Percentiles rank a stretch among this genome's conserved stretches.
Conservation (phyloP, 2,888 invertebrate species). For the Drosophila antonietae region DNA sequence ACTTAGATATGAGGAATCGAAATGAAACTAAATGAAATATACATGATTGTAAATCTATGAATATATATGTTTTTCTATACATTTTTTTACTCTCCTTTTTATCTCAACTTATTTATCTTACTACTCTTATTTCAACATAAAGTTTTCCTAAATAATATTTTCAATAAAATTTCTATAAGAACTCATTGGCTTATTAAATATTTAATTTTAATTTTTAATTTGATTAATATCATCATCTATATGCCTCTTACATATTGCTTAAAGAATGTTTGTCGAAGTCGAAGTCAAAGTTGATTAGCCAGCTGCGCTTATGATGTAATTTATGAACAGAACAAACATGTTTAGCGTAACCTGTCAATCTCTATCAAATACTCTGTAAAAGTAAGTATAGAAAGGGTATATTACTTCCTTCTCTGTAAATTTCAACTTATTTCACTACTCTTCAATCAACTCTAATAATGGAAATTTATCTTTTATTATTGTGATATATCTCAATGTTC, state of each 20-base stretch:
- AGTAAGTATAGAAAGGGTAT: neutral
- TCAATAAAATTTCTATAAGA: too few species aligned
- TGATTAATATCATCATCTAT: neutral
- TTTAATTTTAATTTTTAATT: neutral
- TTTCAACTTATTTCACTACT: neutral
- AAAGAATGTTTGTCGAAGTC: constrained; percentile 3
- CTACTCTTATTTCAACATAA: too few species aligned
- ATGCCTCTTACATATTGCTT: neutral
- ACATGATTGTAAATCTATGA: neutral
- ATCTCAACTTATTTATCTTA: too few species aligned
- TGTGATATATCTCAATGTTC: neutral
- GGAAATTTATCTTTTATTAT: neutral
- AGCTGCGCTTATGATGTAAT: constrained; percentile 12
- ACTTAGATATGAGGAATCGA: neutral
- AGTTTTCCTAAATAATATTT: too few species aligned
- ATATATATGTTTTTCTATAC: neutral
- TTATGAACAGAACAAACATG: constrained; percentile 9
- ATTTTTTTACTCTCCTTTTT: neutral
- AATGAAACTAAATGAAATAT: neutral
- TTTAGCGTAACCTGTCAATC: constrained; percentile 11
- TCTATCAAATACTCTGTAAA: neutral
- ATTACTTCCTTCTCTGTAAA: neutral
- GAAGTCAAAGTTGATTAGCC: constrained; percentile 1
- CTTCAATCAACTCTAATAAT: neutral
- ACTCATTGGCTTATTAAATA: neutral